Conservation (phyloP, 2,113 vertebrate genomes). For the Stigmatopora nigra region DNA sequence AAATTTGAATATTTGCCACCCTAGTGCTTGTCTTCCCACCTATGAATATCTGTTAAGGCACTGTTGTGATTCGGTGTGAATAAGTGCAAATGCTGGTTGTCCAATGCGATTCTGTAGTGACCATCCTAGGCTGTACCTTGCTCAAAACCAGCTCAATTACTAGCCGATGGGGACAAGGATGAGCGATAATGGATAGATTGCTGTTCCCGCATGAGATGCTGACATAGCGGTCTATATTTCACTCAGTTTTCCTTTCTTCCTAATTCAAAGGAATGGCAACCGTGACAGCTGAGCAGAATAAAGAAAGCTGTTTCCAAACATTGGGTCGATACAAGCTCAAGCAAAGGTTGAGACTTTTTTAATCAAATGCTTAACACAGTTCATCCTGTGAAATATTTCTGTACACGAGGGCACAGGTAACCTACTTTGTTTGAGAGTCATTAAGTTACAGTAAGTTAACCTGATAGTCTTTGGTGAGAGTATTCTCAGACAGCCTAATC, state of each 20-base stretch:
- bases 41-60: background rate
- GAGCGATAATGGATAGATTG: background rate
- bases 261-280: background rate
- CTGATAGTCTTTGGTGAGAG: conserved; percentile 35
- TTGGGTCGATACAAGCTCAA: background rate
- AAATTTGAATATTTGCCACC: background rate
- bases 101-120: background rate
- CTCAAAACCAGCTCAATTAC: background rate
- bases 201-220: background rate
- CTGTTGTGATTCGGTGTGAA: background rate
- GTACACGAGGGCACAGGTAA: background rate
- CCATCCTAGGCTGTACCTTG: background rate
- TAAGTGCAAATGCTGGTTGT: background rate
- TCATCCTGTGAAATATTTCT: background rate
- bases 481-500: conserved; percentile 47
- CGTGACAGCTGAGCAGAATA: background rate
- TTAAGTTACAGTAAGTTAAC: conserved; percentile 26
- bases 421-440: conserved; percentile 10
- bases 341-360: background rate
- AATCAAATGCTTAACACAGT: background rate
- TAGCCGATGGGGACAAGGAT: background rate
- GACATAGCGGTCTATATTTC: background rate
- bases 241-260: background rate
- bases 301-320: background rate
- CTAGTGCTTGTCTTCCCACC: background rate